A percentile compares a stretch with the other conserved stretches of the same genome.
Evolutionary conservation across 1,140 invertebrate genomes (phyloP).

Genomic region (Orius laevigatus): DNA sequence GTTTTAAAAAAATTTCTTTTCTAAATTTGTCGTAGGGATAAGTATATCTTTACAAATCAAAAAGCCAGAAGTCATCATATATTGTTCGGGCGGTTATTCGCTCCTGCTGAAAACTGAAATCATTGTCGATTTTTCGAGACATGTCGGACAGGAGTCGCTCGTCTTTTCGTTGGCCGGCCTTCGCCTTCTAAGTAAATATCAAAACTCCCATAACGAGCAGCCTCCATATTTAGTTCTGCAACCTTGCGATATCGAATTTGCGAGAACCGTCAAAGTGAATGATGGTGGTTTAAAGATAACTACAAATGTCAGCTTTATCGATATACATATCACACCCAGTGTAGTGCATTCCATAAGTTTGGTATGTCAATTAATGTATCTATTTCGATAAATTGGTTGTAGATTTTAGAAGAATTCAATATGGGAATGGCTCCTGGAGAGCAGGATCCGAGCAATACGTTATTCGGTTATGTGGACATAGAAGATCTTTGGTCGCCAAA

Average conservation of each 20-base stretch:
- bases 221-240: constrained; percentile 30
- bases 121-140: constrained; percentile 51
- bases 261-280: constrained; percentile 37
- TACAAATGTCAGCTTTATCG: constrained; percentile 42
- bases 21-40: constrained; percentile 37
- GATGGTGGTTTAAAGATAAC: constrained; percentile 45
- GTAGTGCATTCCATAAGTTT: constrained; percentile 49
- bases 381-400: too few relatives aligned
- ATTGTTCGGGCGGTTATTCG: constrained; percentile 46
- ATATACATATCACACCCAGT: constrained; percentile 54
- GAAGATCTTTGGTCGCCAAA: constrained; percentile 61
- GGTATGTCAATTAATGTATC: constrained; percentile 27
- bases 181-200: constrained; percentile 28
- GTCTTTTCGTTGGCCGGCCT: constrained; percentile 46
- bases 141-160: constrained; percentile 44
- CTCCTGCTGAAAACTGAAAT: constrained; percentile 57
- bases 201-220: neutral
- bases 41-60: constrained; percentile 52
- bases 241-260: constrained; percentile 57
- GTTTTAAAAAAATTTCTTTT: constrained; percentile 11
- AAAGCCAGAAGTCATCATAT: constrained; percentile 62
- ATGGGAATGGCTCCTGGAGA: constrained; percentile 24
- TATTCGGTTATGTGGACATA: constrained; percentile 24
- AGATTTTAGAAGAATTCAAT: constrained; percentile 26
- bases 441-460: constrained; percentile 21